Percentiles rank a stretch among this genome's conserved stretches.
Evolutionary conservation across 2,888 invertebrate genomes (phyloP).

Genomic region (Phytoseiulus persimilis): DNA sequence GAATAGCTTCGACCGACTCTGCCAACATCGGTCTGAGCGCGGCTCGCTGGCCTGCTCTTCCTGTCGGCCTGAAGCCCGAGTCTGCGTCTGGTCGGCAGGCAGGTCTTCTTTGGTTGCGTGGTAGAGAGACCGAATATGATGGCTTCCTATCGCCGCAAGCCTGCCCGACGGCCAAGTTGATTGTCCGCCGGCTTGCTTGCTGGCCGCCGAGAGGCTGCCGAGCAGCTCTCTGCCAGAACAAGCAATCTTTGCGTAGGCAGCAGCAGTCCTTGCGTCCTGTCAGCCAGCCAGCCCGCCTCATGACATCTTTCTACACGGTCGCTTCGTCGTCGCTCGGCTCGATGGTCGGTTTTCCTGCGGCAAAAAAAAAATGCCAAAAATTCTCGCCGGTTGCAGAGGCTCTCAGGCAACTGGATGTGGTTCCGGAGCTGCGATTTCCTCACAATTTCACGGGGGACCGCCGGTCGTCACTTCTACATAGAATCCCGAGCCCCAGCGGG

Average conservation of each 20-base stretch:
- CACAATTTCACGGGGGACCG: too few species aligned
- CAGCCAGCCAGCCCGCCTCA: not conserved
- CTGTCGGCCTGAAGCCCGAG: not conserved
- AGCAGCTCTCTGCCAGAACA: not conserved
- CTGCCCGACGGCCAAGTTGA: not conserved
- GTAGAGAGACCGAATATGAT: not conserved
- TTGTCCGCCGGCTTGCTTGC: not conserved
- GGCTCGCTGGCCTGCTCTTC: not conserved
- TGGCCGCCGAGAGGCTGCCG: not conserved
- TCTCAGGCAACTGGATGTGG: too few species aligned
- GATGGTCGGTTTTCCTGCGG: too few species aligned
- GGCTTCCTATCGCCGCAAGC: not conserved
- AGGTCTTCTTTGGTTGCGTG: not conserved
- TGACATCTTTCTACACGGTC: not conserved
- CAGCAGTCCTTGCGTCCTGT: not conserved
- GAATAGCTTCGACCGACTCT: not conserved
- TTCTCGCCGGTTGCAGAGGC: too few species aligned
- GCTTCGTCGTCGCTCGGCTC: not conserved
- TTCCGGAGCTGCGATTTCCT: too few species aligned
- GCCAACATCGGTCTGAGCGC: not conserved
- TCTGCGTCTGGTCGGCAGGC: not conserved
- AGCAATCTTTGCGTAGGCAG: constrained; percentile 5
- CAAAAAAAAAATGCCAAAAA: too few species aligned
- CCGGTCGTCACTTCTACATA: too few species aligned
- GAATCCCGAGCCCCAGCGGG: too few species aligned